Base-by-base conservation (phyloP, 1,140 invertebrate species). In the Drosophila funebris region DNA sequence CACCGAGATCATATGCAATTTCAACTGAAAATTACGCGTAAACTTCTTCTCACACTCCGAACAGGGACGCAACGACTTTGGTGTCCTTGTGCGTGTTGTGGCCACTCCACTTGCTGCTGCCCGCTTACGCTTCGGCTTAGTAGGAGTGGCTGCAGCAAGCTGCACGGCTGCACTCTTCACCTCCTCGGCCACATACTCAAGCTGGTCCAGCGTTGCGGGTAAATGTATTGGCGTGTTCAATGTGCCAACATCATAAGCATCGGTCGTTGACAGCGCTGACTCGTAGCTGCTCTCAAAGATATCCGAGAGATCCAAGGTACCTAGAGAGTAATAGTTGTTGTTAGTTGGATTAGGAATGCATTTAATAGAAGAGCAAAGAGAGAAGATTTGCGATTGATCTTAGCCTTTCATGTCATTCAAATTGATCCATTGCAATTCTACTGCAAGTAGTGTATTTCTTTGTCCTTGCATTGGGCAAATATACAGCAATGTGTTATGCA, bases 11-110 rank as follows among this genome's bases (percentile, higher is more conserved):
- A 90, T 62, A 33, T 90, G 90, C 7, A 90, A 33, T 50, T 90
- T 90, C 0, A 90, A 46, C 24, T 90, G 90, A 43, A 90, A 90
- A 39, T 90, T 90, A 0, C 90, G 89, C 4, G 90, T 90, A 29
- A 90, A 90, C 27, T 90, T 90, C 62, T 90, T 90, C 18, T 87
- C 90, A 43, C 90, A 90, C 36, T 81, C 75, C 8, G 58, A 8
- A 56, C 90, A 90, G 0, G 74, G 84, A n/a, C 76, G 73, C 22
- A 80, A 31, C 0, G 82, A 90, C 20, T 76, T 75, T 2, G 61
- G 67, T 3, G 39, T 33, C 9, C 71, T 31, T 1, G 41, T 11
- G 1, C 77, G 66, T 0, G 75, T 46, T 24, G 41, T 24, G 3
- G 37, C 1, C n/a, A n/a, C n/a, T n/a, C n/a, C n/a, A 7, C 29